Conservation (phyloP, 2,888 invertebrate genomes). For the Melipona bicolor region DNA sequence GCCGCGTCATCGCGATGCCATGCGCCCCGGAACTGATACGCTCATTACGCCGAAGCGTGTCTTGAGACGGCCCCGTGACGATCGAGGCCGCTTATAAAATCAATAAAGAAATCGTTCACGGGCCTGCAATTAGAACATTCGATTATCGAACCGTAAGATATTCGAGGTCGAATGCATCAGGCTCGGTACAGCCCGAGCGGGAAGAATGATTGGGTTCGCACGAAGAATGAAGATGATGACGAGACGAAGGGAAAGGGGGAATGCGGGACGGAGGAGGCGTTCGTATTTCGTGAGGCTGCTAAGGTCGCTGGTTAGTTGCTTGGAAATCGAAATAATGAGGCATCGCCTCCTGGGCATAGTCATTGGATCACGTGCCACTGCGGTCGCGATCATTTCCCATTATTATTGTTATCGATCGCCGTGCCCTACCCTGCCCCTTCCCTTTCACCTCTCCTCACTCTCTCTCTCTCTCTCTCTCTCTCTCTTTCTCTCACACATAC, state of each 20-base stretch:
- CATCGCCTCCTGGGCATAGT: slow-evolving; percentile 80
- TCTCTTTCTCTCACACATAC: no score
- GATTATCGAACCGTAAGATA: slow-evolving; percentile 68
- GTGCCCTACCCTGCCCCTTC: slow-evolving; percentile 60
- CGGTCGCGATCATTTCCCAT: slow-evolving; percentile 82
- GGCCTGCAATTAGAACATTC: slow-evolving; percentile 71
- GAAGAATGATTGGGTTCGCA: slow-evolving; percentile 76
- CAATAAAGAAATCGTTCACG: slow-evolving; percentile 29
- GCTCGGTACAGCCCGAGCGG: slow-evolving; percentile 59
- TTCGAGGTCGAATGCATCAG: slow-evolving; percentile 69
- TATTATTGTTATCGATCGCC: slow-evolving; percentile 80
- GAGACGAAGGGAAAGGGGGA: slow-evolving; percentile 45
- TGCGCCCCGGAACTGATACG: background rate
- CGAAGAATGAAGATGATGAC: slow-evolving; percentile 72
- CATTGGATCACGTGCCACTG: slow-evolving; percentile 83
- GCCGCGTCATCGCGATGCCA: background rate
- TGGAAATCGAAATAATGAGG: slow-evolving; percentile 82
- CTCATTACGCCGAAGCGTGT: slow-evolving; percentile 1
- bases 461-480: no score
- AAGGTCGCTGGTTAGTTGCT: slow-evolving; percentile 79
- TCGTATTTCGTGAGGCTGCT: slow-evolving; percentile 76
- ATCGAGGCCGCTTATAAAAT: slow-evolving; percentile 12
- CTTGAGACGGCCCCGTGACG: background rate
- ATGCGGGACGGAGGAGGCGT: slow-evolving; percentile 61
- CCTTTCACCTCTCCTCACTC: slow-evolving; percentile 12